phyloP scores from a whole-genome alignment of 2,797 vertebrate species.

The Eutrigla gurnardus region DNA sequence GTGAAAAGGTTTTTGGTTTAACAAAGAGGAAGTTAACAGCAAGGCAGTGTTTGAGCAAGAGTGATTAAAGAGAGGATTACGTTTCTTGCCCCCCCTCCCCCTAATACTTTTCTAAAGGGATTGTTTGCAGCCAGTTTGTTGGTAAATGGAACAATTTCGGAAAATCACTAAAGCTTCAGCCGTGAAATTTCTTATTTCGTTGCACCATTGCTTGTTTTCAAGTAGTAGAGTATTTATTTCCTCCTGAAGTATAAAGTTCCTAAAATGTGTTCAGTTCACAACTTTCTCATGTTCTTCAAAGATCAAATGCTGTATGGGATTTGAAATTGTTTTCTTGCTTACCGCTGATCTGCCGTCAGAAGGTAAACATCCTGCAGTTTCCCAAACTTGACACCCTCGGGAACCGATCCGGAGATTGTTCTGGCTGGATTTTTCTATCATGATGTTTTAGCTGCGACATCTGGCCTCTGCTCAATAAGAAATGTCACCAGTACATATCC shows the following conservation, averaged over 20 bases:
- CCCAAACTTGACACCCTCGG: background rate
- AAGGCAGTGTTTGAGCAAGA: conserved; percentile 69
- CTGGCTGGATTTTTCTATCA: background rate
- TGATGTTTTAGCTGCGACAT: too few species aligned
- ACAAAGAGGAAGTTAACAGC: conserved; percentile 70
- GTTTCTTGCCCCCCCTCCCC: conserved; percentile 31
- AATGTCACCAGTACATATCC: too few species aligned
- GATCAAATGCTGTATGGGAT: background rate
- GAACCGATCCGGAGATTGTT: background rate
- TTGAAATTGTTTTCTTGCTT: background rate
- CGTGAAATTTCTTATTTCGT: conserved; percentile 27
- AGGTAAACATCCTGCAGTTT: background rate
- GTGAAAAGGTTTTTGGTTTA: conserved; percentile 47
- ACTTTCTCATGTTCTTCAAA: background rate
- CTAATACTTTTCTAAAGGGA: conserved; percentile 50
- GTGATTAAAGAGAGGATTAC: conserved; percentile 69
- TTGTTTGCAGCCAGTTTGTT: conserved; percentile 67
- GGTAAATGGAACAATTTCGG: conserved; percentile 42
- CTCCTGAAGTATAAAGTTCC: background rate
- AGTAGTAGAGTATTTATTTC: background rate
- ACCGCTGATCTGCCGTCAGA: background rate
- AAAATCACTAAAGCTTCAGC: conserved; percentile 25
- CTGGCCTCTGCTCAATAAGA: too few species aligned
- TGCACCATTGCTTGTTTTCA: conserved; percentile 3
- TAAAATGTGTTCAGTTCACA: background rate